A percentile compares a stretch with the other conserved stretches of the same genome.
phyloP scores from a whole-genome alignment of 2,113 vertebrate species.

The Suricata suricatta region DNA sequence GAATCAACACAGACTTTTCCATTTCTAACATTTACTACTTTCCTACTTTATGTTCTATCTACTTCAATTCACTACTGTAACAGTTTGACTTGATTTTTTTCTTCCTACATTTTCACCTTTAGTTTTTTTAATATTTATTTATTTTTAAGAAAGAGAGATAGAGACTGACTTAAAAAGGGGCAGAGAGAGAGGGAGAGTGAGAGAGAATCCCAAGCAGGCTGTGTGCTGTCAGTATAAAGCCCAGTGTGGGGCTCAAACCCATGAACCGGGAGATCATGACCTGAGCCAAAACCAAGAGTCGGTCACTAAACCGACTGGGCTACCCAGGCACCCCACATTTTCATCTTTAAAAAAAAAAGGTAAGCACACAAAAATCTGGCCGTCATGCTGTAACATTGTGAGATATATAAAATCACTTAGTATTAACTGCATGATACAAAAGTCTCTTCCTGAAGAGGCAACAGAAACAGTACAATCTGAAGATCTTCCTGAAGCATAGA shows the following conservation, averaged over 20 bases:
- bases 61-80: neutral
- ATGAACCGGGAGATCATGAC: too few species aligned
- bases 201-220: too few species aligned
- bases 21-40: neutral
- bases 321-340: neutral
- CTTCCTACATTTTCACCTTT: neutral
- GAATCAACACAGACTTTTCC: neutral
- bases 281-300: too few species aligned
- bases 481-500: neutral
- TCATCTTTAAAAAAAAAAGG: neutral
- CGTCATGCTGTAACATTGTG: neutral
- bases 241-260: too few species aligned
- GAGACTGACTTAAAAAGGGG: too few species aligned
- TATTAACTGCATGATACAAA: neutral
- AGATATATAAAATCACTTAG: neutral
- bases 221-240: too few species aligned
- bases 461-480: neutral
- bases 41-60: neutral
- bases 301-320: too few species aligned
- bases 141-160: too few species aligned
- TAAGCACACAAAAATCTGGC: neutral
- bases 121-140: too few species aligned
- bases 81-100: neutral
- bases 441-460: neutral
- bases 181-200: too few species aligned